phyloP scores from a whole-genome alignment of 2,113 vertebrate genomes.

The Psittacus erithacus region DNA sequence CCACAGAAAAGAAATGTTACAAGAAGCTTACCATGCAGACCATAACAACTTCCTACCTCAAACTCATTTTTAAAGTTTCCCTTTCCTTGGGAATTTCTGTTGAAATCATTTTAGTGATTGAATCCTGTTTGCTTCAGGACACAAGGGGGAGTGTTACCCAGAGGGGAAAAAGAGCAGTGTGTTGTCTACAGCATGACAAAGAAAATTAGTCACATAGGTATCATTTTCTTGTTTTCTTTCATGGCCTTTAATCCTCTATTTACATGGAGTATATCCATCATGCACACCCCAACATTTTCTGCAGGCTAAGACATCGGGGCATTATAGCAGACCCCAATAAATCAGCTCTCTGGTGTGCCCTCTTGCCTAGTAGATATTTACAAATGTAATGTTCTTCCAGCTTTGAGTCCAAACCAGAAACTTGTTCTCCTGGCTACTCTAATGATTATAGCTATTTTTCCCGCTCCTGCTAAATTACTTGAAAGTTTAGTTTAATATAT shows the following conservation, averaged over 20 bases:
- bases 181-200: constrained; percentile 23
- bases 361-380: neutral
- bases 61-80: constrained; percentile 36
- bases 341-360: neutral
- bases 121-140: constrained; percentile 28
- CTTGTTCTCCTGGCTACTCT: neutral
- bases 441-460: neutral
- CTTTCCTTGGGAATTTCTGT: constrained; percentile 34
- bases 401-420: neutral
- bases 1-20: neutral
- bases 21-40: neutral
- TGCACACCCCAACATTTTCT: neutral
- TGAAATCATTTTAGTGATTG: constrained; percentile 40
- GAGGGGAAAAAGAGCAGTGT: neutral
- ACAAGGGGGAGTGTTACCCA: neutral
- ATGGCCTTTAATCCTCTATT: constrained; percentile 15
- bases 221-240: constrained; percentile 18
- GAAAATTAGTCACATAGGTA: constrained; percentile 47
- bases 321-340: neutral
- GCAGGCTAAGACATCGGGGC: neutral
- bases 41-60: neutral
- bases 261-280: constrained; percentile 29
- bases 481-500: constrained; percentile 11
- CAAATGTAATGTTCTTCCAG: neutral
- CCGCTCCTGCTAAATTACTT: neutral